phyloP scores from a whole-genome alignment of 2,113 vertebrate genomes.

The Hemichromis elongatus region DNA sequence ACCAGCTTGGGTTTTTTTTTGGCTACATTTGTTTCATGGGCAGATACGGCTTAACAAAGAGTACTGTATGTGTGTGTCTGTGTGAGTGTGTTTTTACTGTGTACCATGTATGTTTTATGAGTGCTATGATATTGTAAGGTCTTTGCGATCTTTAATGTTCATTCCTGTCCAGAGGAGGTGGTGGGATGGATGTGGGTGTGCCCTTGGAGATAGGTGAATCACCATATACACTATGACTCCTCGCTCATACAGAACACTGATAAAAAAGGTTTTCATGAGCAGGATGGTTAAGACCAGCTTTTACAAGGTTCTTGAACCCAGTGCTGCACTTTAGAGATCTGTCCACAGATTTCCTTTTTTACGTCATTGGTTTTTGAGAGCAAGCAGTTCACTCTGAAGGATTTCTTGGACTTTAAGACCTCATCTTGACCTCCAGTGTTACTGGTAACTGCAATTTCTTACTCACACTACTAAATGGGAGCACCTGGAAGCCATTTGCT shows the following conservation, averaged over 20 bases:
- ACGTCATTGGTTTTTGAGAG: neutral
- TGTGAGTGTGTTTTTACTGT: neutral
- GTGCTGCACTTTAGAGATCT: neutral
- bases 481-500: neutral
- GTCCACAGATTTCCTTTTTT: neutral
- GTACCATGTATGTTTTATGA: constrained; percentile 43
- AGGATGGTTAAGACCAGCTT: neutral
- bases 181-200: neutral
- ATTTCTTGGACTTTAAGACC: neutral
- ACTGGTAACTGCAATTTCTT: neutral
- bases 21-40: neutral
- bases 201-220: constrained; percentile 4
- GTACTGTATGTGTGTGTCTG: neutral
- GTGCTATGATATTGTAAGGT: constrained; percentile 1
- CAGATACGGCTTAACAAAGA: neutral
- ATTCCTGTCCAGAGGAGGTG: neutral
- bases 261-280: neutral
- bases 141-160: constrained; percentile 2
- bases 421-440: neutral
- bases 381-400: neutral
- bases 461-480: neutral
- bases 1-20: neutral
- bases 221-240: neutral
- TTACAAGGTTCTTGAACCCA: neutral
- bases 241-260: neutral